Base-by-base conservation (phyloP, 2,888 invertebrate genomes). In the Clunio marinus region DNA sequence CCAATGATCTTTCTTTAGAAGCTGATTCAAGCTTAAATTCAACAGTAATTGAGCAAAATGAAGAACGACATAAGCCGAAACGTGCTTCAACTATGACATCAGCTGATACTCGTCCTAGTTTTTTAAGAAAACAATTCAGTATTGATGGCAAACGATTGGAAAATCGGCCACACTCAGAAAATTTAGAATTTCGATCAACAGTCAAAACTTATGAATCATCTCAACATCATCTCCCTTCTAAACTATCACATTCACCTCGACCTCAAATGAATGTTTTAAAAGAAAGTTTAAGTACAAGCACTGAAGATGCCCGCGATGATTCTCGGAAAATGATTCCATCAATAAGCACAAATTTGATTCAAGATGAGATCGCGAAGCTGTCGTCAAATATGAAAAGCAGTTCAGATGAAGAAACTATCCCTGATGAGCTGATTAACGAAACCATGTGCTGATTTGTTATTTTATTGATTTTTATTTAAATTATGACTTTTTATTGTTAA, bases 311-410 rank as follows among this genome's bases (percentile, higher is more conserved):
- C 1, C 13, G 13, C n/a, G 58, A 58, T 5, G 77, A 78, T 41
- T 75, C 76, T 45, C 71, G 72, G 28, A 70, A 67, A 69, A 41
- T 46, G 41, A 79, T 79, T 72, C 79, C 79, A 7, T 76, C 76
- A 71, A 79, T 79, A 5, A 79, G 78, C 71, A 79, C 79, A 32
- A 75, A 78, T 71, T 71, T 77, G 57, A 77, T 79, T 35, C 79
- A 79, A 71, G 79, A 79, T 70, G 79, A 79, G 73, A 79, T 79
- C 37, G 79, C 77, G n/a, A 79, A 79, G 71, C 71, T 79, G 17
- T 79, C 79, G 55, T 79, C 77, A 32, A 79, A 79, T 70, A 79
- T 79, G 28, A 79, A 78, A 70, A 79, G 77, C 71, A 79, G 78
- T 73, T 78, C 78, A 37, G 79, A 79, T 41, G 78, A 78, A 59